Conservation (phyloP, 1,140 invertebrate species). For the Archegozetes longisetosus region DNA sequence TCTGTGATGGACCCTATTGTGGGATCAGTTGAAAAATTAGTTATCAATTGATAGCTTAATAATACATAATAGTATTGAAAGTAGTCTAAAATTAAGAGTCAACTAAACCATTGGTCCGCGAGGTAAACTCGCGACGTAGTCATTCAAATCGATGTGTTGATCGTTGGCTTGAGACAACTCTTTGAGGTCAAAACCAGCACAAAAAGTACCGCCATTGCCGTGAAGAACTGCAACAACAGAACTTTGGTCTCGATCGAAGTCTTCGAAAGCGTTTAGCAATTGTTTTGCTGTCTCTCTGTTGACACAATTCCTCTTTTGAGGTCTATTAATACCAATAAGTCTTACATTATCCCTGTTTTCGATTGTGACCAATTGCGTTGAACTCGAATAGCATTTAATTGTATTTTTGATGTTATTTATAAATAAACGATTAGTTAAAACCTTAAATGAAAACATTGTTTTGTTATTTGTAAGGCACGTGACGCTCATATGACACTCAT, state of each 20-base stretch:
- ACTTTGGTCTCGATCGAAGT: conserved; percentile 56
- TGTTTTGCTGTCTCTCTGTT: conserved; percentile 45
- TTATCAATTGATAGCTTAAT: neutral
- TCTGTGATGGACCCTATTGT: conserved; percentile 33
- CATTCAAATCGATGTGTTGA: conserved; percentile 18
- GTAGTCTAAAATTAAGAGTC: too few species aligned
- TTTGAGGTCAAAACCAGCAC: conserved; percentile 60
- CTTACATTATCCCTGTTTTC: conserved; percentile 44
- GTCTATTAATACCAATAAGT: conserved; percentile 69
- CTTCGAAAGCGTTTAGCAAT: conserved; percentile 49
- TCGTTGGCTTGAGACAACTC: conserved; percentile 31
- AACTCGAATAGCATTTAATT: too few species aligned
- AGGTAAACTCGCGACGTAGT: conserved; percentile 10
- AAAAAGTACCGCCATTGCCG: conserved; percentile 73
- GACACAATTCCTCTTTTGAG: conserved; percentile 60
- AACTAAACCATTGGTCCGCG: conserved; percentile 2
- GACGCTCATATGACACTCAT: too few species aligned
- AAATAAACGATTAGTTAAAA: too few species aligned
- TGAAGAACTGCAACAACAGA: conserved; percentile 53
- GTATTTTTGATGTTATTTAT: too few species aligned
- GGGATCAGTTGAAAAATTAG: neutral
- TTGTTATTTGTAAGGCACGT: too few species aligned
- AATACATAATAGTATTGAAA: too few species aligned
- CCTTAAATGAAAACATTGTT: too few species aligned
- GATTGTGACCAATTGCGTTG: conserved; percentile 33